Conservation (phyloP, 2,797 vertebrate genomes). For the Coccyzus lansbergi region DNA sequence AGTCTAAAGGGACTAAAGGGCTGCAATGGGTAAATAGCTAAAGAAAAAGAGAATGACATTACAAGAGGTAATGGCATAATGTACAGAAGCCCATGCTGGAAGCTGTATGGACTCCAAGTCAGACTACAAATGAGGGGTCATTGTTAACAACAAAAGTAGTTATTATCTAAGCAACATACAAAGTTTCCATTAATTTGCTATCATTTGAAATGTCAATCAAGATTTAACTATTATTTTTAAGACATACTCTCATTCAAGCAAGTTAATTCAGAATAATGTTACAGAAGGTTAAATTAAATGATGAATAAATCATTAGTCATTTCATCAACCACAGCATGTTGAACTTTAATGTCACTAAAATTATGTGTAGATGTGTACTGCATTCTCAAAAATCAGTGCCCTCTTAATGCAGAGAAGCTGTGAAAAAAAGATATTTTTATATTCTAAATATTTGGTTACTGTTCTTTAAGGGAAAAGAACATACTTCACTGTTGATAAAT, state of each 20-base stretch:
- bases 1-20: background rate
- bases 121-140: background rate
- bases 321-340: background rate
- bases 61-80: background rate
- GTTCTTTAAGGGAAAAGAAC: background rate
- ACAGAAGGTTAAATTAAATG: constrained; percentile 1
- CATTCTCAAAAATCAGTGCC: background rate
- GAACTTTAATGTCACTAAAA: background rate
- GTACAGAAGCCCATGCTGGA: background rate
- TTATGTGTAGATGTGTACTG: background rate
- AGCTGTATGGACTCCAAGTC: background rate
- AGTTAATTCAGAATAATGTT: constrained; percentile 11
- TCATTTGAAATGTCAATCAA: background rate
- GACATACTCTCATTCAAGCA: background rate
- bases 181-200: background rate
- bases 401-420: background rate
- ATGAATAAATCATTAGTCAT: background rate
- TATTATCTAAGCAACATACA: background rate
- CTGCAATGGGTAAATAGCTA: background rate
- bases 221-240: background rate
- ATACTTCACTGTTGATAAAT: background rate
- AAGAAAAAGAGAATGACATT: background rate
- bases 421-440: background rate
- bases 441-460: background rate
- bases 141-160: background rate